Percentiles rank a stretch among this genome's conserved stretches.
Evolutionary conservation across 2,797 vertebrate species (phyloP).

Genomic region (Salarias fasciatus): DNA sequence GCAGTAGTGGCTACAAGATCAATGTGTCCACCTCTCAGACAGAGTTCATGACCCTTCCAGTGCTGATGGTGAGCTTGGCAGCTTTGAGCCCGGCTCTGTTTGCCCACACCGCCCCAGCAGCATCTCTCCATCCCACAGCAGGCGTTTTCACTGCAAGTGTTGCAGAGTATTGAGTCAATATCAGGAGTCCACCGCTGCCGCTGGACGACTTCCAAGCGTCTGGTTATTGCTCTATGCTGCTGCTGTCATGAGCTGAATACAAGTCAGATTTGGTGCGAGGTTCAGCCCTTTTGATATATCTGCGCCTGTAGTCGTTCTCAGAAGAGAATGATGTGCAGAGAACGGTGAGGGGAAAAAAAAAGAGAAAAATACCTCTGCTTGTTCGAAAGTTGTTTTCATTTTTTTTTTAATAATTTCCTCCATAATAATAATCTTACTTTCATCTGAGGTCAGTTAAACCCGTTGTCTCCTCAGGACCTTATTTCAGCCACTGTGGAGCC

Average conservation of each 20-base stretch:
- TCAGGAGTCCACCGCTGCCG: neutral
- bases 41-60: conserved; percentile 4
- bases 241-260: neutral
- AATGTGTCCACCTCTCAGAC: neutral
- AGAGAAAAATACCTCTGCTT: too few species aligned
- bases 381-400: too few species aligned
- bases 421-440: too few species aligned
- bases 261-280: neutral
- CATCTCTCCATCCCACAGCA: neutral
- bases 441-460: neutral
- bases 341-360: too few species aligned
- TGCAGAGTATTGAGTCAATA: neutral
- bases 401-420: too few species aligned
- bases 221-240: neutral
- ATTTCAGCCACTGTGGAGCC: conserved; percentile 22
- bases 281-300: neutral
- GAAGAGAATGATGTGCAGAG: too few species aligned
- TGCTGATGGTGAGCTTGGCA: conserved; percentile 1
- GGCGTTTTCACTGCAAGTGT: neutral
- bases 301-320: too few species aligned
- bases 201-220: neutral
- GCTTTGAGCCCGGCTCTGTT: conserved; percentile 1
- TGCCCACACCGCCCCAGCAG: neutral
- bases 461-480: neutral
- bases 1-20: neutral